Evolutionary conservation across 2,888 invertebrate species (phyloP), one percentile per base, ranked within the genome.

Genomic region (Tridacna crocea): DNA sequence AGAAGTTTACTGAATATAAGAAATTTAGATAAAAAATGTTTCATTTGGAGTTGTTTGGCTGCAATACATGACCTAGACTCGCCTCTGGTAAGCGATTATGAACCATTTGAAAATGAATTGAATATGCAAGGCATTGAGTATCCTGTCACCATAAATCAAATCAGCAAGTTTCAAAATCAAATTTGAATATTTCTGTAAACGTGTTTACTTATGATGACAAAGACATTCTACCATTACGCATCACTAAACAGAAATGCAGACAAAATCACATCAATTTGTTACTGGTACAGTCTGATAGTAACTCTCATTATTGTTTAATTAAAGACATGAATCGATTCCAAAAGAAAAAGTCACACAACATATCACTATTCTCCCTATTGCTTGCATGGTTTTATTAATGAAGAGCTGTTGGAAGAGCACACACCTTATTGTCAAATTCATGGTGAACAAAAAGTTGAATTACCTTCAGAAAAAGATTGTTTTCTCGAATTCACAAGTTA

Each of bases 1-100:
- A 51, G 46, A n/a, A 55, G 77, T 72, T n/a, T 83, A 0, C 70
- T 83, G 27, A 83, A 83, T 77, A 79, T 83, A 11, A 47, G 70
- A 77, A 83, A 83, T 72, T 10, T 74, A 17, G 83, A 83, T 72
- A n/a, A 77, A 48, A 79, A 83, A 70, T 79, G 77, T 68, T 83
- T 83, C 70, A n/a, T 77, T 1, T 83, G 74, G 77, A 68, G 83
- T 58, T 74, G 66, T 73, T 66, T 82, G n/a, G 82, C 82, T 36
- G 76, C 77, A 46, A 63, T 82, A 46, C 82, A 82, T 46, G 55
- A 79, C 46, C 24, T 26, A 26, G 66, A 82, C 68, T 77, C 82
- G 10, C 73, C 72, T 66, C 61, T 76, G 76, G 76, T 68, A 73
- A 72, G 72, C 65, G 48, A 72, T 48, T 79, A 76, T 76, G 47